Percentiles rank a stretch among this genome's conserved stretches.
These are phyloP conservation scores for Chalcis sispes DNA, from an alignment of 2,888 invertebrate genomes.

Conservation along the genomic window DNA sequence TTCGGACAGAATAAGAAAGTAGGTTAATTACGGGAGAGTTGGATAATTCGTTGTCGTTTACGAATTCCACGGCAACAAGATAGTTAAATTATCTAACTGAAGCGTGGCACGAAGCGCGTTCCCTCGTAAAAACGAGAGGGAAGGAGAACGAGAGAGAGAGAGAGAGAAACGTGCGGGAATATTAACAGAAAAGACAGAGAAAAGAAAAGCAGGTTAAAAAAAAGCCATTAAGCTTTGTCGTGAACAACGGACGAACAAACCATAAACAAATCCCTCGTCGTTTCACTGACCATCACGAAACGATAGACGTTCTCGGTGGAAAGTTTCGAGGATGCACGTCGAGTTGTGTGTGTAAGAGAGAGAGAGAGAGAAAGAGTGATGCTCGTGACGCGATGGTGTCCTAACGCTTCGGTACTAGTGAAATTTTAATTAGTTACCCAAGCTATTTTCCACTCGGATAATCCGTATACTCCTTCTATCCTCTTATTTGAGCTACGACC, in stretches of 20 bases:
- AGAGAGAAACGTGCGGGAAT: too few species aligned
- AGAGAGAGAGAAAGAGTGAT: not conserved
- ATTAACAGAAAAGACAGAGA: not conserved
- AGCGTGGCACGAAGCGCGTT: too few species aligned
- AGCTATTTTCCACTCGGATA: conserved; percentile 46
- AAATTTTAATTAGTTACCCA: conserved; percentile 54
- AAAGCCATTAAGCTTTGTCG: not conserved
- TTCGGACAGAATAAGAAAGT: conserved; percentile 1
- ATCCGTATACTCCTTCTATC: conserved; percentile 22
- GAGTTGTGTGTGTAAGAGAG: not conserved
- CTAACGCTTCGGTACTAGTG: conserved; percentile 36
- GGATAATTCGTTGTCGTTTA: conserved; percentile 35
- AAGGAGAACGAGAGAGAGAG: too few species aligned
- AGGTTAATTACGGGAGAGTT: conserved; percentile 38
- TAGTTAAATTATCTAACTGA: conserved; percentile 47
- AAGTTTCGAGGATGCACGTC: not conserved
- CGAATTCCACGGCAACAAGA: conserved; percentile 26
- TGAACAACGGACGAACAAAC: not conserved
- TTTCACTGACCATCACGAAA: not conserved
- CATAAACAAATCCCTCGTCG: conserved; percentile 3
- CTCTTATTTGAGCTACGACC: too few species aligned
- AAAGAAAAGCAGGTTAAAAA: not conserved
- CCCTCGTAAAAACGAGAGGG: not conserved
- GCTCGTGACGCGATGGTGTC: not conserved
- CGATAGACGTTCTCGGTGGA: conserved; percentile 9